Conservation (phyloP, 2,797 vertebrate species). For the Gallinago solitaria region DNA sequence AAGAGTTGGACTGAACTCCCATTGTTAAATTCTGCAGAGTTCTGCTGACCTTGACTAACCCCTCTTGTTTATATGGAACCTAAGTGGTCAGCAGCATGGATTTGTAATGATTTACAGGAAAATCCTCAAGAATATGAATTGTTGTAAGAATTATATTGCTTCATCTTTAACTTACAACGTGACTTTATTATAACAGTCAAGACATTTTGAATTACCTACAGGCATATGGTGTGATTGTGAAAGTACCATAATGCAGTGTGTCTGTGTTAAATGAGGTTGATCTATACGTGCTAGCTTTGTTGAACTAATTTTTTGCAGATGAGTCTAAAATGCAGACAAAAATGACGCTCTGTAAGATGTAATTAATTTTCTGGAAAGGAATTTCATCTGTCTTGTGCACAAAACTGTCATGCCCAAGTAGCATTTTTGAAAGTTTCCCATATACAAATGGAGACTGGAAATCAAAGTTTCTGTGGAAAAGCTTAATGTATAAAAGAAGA, state of each 20-base stretch:
- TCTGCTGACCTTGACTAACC: not conserved
- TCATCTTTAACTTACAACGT: not conserved
- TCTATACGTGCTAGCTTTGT: not conserved
- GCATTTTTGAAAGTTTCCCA: not conserved
- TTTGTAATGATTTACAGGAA: not conserved
- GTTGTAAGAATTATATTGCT: not conserved
- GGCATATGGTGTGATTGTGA: not conserved
- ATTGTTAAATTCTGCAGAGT: not conserved
- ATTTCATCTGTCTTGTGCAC: not conserved
- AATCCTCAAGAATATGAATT: not conserved
- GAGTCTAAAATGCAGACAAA: not conserved
- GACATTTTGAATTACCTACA: not conserved
- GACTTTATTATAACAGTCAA: not conserved
- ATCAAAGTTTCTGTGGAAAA: not conserved
- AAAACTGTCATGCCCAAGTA: not conserved
- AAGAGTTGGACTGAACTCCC: not conserved
- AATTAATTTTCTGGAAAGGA: not conserved
- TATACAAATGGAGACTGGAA: not conserved
- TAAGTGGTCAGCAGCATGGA: not conserved
- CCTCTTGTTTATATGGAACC: not conserved
- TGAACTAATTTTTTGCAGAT: not conserved
- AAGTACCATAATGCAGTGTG: not conserved
- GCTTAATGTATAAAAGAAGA: not conserved
- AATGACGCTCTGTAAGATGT: not conserved
- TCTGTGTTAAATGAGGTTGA: not conserved